Percentiles rank a stretch among this genome's conserved stretches.
These are phyloP conservation scores for Cinclus cinclus DNA, from an alignment of 2,113 vertebrate species.

Conservation along the genomic window DNA sequence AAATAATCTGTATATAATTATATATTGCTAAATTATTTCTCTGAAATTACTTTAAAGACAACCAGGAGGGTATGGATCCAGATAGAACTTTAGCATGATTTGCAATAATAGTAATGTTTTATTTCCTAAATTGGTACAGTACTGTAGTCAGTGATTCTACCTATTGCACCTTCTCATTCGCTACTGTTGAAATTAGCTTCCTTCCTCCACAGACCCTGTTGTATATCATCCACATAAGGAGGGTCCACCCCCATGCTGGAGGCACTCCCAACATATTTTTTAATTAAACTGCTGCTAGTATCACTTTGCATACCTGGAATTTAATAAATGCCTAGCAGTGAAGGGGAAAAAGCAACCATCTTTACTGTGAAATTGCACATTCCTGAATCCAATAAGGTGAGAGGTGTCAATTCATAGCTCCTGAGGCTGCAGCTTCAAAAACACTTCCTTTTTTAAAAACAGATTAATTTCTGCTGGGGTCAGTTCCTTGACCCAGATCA, in stretches of 20 bases:
- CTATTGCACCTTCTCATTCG: neutral
- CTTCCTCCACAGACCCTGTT: neutral
- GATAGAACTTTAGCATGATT: neutral
- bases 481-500: neutral
- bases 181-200: neutral
- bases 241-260: neutral
- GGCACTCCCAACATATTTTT: neutral
- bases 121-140: neutral
- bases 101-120: neutral
- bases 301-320: constrained; percentile 21
- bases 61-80: neutral
- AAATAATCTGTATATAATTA: neutral
- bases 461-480: neutral
- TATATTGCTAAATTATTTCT: neutral
- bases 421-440: constrained; percentile 11
- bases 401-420: neutral
- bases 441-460: neutral
- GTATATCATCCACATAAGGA: neutral
- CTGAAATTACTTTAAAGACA: neutral
- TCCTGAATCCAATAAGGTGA: constrained; percentile 15
- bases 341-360: constrained; percentile 12
- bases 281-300: neutral
- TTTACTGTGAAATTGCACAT: constrained; percentile 4
- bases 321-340: neutral
- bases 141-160: neutral